Evolutionary conservation across 2,797 vertebrate species (phyloP).

Genomic region (Cirrhinus molitorella): DNA sequence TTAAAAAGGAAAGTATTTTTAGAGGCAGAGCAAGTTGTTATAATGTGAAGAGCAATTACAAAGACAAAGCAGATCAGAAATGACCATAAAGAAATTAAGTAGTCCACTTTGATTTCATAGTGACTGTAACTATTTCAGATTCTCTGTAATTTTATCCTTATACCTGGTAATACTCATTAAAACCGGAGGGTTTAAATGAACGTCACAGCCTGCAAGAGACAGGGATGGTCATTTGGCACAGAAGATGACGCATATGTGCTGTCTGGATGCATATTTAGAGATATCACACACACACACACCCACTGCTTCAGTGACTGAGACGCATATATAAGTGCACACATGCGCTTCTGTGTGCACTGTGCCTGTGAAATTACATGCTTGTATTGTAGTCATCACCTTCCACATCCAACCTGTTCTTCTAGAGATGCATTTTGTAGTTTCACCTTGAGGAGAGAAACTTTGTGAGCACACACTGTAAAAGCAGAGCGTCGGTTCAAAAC

Average conservation of each 20-base stretch:
- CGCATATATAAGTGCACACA: conserved; percentile 10
- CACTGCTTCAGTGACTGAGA: conserved; percentile 17
- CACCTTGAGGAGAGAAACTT: conserved; percentile 35
- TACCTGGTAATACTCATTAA: conserved; percentile 13
- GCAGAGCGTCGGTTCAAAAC: not conserved
- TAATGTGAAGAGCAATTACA: not conserved
- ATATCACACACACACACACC: conserved; percentile 27
- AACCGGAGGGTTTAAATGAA: not conserved
- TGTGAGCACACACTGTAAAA: conserved; percentile 11
- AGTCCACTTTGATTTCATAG: not conserved
- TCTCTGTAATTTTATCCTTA: not conserved
- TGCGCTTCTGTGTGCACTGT: not conserved
- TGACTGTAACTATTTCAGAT: not conserved
- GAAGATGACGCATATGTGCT: conserved; percentile 33
- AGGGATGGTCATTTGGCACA: conserved; percentile 22
- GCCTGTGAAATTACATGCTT: conserved; percentile 27
- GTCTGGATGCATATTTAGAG: conserved; percentile 49
- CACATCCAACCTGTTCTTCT: conserved; percentile 12
- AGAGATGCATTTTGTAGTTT: not conserved
- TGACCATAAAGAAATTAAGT: not conserved
- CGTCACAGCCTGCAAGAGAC: conserved; percentile 1
- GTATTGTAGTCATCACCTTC: conserved; percentile 9
- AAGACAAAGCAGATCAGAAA: not conserved
- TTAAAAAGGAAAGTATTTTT: not conserved
- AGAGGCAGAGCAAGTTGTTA: not conserved